Percentiles rank a stretch among this genome's conserved stretches.
Conservation (phyloP, 2,797 vertebrate genomes). For the Steatocranus sp. region DNA sequence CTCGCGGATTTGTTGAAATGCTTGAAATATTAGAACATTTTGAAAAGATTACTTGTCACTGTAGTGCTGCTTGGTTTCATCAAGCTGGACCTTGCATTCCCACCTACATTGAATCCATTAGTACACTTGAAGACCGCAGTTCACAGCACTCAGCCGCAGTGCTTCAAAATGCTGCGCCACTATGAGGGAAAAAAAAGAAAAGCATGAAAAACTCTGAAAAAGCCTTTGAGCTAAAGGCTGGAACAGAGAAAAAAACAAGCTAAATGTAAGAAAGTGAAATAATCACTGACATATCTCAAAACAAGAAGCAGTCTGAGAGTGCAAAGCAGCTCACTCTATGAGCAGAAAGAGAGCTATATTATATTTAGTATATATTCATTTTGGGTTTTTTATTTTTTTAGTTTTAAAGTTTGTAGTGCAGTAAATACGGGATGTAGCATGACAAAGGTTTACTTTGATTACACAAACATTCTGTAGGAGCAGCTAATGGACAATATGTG, state of each 20-base stretch:
- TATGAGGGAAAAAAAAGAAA: neutral
- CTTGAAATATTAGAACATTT: neutral
- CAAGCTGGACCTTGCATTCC: conserved; percentile 75
- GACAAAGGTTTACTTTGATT: neutral
- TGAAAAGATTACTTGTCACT: neutral
- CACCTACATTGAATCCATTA: conserved; percentile 84
- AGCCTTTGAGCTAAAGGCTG: neutral
- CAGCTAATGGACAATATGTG: neutral
- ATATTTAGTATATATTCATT: neutral
- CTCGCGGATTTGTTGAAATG: neutral
- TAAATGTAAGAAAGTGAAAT: neutral
- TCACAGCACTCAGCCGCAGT: conserved; percentile 62
- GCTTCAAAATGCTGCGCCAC: conserved; percentile 22
- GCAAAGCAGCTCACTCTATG: neutral
- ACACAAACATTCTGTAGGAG: neutral
- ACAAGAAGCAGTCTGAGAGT: neutral
- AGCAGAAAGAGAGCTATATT: neutral
- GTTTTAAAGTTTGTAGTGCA: neutral
- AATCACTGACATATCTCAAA: neutral
- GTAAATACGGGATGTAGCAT: neutral
- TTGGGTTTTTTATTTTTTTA: accelerated
- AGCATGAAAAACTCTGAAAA: neutral
- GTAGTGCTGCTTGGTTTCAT: conserved; percentile 48
- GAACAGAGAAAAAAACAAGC: neutral
- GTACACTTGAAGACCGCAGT: conserved; percentile 70